Evolutionary conservation across 30 jellyfish, hydroid and myxozoan genomes (phyloP).

Genomic region (Cassiopea xamachana): DNA sequence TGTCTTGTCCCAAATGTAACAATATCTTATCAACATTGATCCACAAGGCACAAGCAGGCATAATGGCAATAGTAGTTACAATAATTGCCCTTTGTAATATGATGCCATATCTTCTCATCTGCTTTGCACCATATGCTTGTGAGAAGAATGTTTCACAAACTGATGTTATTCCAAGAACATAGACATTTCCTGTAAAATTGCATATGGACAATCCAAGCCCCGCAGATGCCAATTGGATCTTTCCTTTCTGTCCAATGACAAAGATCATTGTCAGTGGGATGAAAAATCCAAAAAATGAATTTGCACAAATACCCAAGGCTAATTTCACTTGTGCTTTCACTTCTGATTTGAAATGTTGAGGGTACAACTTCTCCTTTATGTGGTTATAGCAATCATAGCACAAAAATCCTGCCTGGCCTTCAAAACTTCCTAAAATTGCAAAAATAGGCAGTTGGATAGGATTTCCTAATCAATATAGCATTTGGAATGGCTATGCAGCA

Average conservation of each 20-base stretch:
- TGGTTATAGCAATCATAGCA: conserved; percentile 13
- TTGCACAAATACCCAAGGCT: conserved; percentile 55
- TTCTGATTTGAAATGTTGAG: conserved; percentile 29
- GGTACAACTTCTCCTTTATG: conserved; percentile 28
- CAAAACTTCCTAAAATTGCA: background rate
- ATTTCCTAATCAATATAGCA: background rate
- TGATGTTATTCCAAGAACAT: conserved; percentile 29
- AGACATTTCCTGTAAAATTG: conserved; percentile 57
- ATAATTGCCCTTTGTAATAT: conserved; percentile 48
- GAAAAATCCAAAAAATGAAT: conserved; percentile 28
- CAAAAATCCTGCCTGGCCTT: conserved; percentile 2
- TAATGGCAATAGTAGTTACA: conserved; percentile 7
- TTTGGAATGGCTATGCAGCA: too few relatives aligned
- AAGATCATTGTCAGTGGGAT: conserved; percentile 49
- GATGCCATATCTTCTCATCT: conserved; percentile 48
- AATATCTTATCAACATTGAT: too few relatives aligned
- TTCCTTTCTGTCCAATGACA: conserved; percentile 59
- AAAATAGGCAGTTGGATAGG: too few relatives aligned
- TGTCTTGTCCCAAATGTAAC: too few relatives aligned
- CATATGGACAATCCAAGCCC: conserved; percentile 68
- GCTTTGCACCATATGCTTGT: conserved; percentile 71
- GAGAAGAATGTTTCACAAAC: background rate
- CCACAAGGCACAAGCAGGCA: conserved; percentile 10
- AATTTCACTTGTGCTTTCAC: conserved; percentile 27
- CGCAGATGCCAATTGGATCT: conserved; percentile 48